These are phyloP conservation scores for Gasterosteus nipponicus DNA, from an alignment of 2,113 vertebrate species.

Conservation along the genomic window DNA sequence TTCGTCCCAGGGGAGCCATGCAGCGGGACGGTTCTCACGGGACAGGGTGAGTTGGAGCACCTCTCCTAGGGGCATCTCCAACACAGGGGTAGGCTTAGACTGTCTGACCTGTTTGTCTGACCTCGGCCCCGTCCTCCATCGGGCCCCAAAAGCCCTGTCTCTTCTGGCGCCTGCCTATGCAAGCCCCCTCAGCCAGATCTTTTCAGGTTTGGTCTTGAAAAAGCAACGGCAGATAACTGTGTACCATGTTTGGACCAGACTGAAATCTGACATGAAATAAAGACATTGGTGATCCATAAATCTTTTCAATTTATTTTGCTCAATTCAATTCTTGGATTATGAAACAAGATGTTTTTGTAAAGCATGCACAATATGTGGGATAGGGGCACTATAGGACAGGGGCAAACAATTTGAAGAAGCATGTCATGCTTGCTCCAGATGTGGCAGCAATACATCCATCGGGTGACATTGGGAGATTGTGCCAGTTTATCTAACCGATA, in stretches of 20 bases:
- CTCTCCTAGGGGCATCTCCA: conserved; percentile 53
- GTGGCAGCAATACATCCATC: background rate
- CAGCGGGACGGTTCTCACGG: conserved; percentile 65
- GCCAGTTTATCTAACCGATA: conserved; percentile 40
- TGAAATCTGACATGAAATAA: background rate
- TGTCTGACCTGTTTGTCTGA: conserved; percentile 66
- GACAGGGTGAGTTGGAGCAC: conserved; percentile 53
- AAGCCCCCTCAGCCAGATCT: conserved; percentile 44
- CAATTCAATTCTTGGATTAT: background rate
- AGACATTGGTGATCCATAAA: background rate
- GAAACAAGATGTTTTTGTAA: conserved; percentile 2
- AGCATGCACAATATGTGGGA: conserved; percentile 23
- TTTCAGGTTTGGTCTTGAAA: conserved; percentile 51
- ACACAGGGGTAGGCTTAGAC: conserved; percentile 56
- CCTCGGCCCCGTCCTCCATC: conserved; percentile 31
- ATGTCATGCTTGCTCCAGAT: background rate
- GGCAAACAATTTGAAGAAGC: background rate
- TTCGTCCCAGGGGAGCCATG: conserved; percentile 49
- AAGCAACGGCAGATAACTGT: conserved; percentile 13
- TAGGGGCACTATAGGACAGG: conserved; percentile 28
- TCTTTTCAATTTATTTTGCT: background rate
- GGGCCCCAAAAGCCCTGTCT: conserved; percentile 34
- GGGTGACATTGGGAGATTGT: conserved; percentile 25
- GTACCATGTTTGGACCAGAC: background rate
- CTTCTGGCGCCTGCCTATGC: conserved; percentile 35